Evolutionary conservation across 1,140 invertebrate genomes (phyloP).

Genomic region (Drosophila ananassae): DNA sequence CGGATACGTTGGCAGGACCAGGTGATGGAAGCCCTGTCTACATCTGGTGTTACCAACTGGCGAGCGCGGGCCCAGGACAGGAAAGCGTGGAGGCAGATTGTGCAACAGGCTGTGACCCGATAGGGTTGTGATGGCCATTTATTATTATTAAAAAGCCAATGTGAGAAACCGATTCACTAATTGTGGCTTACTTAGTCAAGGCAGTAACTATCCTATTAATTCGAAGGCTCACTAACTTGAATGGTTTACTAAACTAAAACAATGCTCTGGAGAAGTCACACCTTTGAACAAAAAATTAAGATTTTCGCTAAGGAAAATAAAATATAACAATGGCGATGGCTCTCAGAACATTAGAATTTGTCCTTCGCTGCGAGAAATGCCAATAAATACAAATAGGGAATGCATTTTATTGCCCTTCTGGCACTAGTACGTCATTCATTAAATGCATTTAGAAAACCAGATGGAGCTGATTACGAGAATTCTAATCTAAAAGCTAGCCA

Average conservation of each 20-base stretch:
- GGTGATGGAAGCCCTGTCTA: too few species aligned
- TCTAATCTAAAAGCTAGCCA: background rate
- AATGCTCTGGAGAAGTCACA: slow-evolving; percentile 11
- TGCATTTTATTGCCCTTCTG: slow-evolving; percentile 1
- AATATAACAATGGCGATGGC: background rate
- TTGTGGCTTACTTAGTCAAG: slow-evolving; percentile 49
- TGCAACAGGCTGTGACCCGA: too few species aligned
- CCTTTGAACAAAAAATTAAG: slow-evolving; percentile 1
- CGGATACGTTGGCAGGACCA: too few species aligned
- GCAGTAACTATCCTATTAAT: slow-evolving; percentile 34
- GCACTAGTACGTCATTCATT: background rate
- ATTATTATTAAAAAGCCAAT: slow-evolving; percentile 50
- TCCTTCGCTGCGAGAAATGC: background rate
- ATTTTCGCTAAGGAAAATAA: slow-evolving; percentile 2
- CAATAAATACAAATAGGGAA: background rate
- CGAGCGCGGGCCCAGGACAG: too few species aligned
- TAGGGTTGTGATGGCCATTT: too few species aligned
- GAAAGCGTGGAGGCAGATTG: too few species aligned
- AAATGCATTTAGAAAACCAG: slow-evolving; percentile 4
- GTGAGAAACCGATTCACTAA: slow-evolving; percentile 58
- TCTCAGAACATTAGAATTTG: background rate
- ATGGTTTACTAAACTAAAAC: slow-evolving; percentile 10
- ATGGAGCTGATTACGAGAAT: slow-evolving; percentile 2
- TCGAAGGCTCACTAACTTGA: slow-evolving; percentile 12
- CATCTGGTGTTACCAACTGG: too few species aligned